phyloP scores from a whole-genome alignment of 2,888 invertebrate genomes.

The Scotopteryx bipunctaria region DNA sequence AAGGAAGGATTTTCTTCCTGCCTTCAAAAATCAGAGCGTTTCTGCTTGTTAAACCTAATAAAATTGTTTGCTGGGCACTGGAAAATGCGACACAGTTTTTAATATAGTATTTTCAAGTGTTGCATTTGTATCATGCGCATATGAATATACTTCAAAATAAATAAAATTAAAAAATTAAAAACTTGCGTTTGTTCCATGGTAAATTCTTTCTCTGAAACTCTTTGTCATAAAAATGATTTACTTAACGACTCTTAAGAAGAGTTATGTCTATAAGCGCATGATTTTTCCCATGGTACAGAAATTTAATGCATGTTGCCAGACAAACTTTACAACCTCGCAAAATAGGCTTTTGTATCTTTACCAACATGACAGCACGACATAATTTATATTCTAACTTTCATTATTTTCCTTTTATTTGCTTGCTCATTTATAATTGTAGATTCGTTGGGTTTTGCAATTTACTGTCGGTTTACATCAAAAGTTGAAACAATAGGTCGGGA shows the following conservation, averaged over 20 bases:
- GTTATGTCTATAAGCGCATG: slow-evolving; percentile 5
- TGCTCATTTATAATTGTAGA: slow-evolving; percentile 10
- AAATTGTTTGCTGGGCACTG: too few species aligned
- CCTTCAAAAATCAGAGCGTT: too few species aligned
- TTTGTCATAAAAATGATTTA: slow-evolving; percentile 15
- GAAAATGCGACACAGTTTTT: too few species aligned
- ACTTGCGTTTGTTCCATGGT: too few species aligned
- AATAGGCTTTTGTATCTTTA: slow-evolving; percentile 9
- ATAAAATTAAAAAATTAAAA: too few species aligned
- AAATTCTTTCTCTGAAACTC: slow-evolving; percentile 10
- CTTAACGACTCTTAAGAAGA: slow-evolving; percentile 14
- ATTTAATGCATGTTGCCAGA: slow-evolving; percentile 10
- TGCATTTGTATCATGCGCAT: too few species aligned
- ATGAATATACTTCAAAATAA: too few species aligned
- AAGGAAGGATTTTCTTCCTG: too few species aligned
- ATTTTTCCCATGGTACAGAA: slow-evolving; percentile 10
- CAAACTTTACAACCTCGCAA: background rate
- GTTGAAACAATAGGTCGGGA: slow-evolving; percentile 44
- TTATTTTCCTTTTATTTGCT: slow-evolving; percentile 18
- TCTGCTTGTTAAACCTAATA: too few species aligned
- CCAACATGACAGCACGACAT: slow-evolving; percentile 15
- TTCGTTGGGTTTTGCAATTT: slow-evolving; percentile 10
- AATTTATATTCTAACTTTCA: slow-evolving; percentile 14
- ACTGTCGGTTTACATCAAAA: slow-evolving; percentile 35
- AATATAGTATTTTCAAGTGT: too few species aligned